Conservation (phyloP, 2,797 vertebrate species). For the Hozukius guyotensis region DNA sequence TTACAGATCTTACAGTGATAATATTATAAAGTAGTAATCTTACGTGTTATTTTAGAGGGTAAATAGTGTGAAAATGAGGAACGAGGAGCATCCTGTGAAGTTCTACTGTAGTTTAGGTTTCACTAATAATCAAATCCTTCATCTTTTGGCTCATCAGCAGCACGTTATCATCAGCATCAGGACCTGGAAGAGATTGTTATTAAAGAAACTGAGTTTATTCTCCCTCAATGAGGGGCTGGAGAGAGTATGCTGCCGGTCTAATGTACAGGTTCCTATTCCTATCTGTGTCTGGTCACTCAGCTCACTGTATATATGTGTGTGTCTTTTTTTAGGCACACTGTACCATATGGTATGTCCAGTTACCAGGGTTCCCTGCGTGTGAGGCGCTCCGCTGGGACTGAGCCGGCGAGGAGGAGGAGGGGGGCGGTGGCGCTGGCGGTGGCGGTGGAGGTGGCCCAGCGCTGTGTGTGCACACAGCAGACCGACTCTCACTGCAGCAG, state of each 20-base stretch:
- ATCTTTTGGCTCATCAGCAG: too few species aligned
- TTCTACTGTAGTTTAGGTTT: too few species aligned
- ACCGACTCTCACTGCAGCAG: slow-evolving; percentile 62
- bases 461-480: slow-evolving; percentile 68
- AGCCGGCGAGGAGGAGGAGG: neutral
- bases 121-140: too few species aligned
- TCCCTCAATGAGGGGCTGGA: neutral
- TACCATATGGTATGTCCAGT: slow-evolving; percentile 92
- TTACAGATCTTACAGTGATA: too few species aligned
- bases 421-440: too few species aligned
- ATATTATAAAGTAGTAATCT: too few species aligned
- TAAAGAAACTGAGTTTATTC: too few species aligned
- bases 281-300: neutral
- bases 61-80: too few species aligned
- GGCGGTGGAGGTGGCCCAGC: slow-evolving; percentile 17
- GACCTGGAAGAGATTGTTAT: too few species aligned
- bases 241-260: neutral
- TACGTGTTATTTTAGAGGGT: too few species aligned
- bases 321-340: slow-evolving; percentile 83
- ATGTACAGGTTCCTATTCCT: neutral
- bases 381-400: slow-evolving; percentile 74
- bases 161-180: too few species aligned
- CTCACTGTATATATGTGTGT: neutral
- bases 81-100: too few species aligned
- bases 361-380: slow-evolving; percentile 83